These are phyloP conservation scores for Parthenolecanium corni DNA, from an alignment of 2,888 invertebrate species.

Conservation along the genomic window DNA sequence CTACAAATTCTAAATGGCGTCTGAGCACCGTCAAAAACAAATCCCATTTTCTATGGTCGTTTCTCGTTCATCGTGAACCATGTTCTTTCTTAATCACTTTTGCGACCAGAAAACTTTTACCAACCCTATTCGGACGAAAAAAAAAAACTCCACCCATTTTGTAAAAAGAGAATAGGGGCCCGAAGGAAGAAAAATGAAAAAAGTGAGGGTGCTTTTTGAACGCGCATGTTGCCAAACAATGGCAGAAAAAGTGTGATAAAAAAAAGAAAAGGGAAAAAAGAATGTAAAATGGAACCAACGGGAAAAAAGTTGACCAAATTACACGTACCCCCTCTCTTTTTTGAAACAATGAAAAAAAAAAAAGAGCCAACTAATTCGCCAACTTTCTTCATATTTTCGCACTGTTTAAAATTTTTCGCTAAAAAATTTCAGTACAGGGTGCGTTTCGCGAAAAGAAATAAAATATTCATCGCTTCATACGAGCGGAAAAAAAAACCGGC, in stretches of 20 bases:
- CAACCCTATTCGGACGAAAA: conserved; percentile 1
- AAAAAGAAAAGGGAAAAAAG: background rate
- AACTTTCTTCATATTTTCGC: background rate
- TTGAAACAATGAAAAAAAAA: background rate
- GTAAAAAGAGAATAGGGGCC: background rate
- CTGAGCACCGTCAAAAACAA: too few relatives aligned
- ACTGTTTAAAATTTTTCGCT: background rate
- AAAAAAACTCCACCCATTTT: conserved; percentile 18
- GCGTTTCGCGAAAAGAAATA: too few relatives aligned
- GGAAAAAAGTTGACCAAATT: background rate
- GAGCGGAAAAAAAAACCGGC: too few relatives aligned
- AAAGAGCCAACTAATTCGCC: background rate
- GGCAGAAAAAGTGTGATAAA: background rate
- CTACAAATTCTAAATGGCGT: too few relatives aligned
- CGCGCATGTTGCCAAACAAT: conserved; percentile 18
- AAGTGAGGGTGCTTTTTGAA: conserved; percentile 12
- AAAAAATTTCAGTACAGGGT: too few relatives aligned
- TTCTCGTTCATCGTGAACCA: too few relatives aligned
- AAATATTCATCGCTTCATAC: too few relatives aligned
- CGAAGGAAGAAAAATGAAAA: background rate
- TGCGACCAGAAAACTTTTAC: background rate
- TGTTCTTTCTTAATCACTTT: too few relatives aligned
- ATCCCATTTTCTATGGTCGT: too few relatives aligned
- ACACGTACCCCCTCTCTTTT: background rate
- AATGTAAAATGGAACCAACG: background rate